Conservation (phyloP, 2,113 vertebrate genomes). For the Bufo gargarizans region DNA sequence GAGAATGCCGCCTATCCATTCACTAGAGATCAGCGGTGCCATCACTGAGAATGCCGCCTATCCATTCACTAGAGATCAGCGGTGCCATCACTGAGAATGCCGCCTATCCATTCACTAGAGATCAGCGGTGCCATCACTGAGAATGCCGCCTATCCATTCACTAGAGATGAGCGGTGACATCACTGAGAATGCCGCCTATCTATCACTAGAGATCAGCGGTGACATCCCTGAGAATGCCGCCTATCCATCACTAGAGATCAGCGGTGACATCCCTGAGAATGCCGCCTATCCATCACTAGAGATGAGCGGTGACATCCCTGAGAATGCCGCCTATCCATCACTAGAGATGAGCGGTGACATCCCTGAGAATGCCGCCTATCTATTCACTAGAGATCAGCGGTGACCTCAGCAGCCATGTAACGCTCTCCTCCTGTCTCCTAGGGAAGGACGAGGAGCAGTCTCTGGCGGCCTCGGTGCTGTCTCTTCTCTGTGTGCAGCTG, state of each 20-base stretch:
- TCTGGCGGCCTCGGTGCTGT: slow-evolving; percentile 77
- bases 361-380: neutral
- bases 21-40: neutral
- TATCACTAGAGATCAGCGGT: neutral
- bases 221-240: neutral
- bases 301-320: neutral
- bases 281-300: neutral
- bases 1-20: neutral
- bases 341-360: neutral
- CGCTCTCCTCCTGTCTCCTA: slow-evolving; percentile 59
- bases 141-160: neutral
- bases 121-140: neutral
- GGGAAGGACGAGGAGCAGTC: slow-evolving; percentile 92
- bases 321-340: neutral
- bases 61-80: neutral
- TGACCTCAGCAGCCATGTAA: neutral
- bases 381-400: neutral
- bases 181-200: neutral
- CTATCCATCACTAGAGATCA: neutral
- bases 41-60: neutral
- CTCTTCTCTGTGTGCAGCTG: slow-evolving; percentile 91
- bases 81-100: neutral
- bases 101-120: neutral
- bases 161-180: neutral
- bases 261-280: neutral